Evolutionary conservation across 2,888 invertebrate species (phyloP).

Genomic region (Xestia c-nigrum): DNA sequence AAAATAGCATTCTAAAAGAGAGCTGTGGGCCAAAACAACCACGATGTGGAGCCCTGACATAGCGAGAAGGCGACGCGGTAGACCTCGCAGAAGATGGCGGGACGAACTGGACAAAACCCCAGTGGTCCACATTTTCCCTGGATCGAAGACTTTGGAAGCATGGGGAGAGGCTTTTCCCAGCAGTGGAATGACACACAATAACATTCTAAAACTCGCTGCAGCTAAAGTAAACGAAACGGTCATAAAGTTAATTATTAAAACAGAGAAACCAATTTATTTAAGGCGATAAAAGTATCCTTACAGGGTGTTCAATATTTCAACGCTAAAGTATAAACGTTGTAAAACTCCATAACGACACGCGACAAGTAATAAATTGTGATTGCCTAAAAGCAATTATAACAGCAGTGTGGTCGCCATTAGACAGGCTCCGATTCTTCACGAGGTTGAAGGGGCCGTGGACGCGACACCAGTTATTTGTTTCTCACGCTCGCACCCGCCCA

Average conservation of each 20-base stretch:
- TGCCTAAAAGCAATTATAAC: slow-evolving; percentile 78
- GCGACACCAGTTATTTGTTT: slow-evolving; percentile 85
- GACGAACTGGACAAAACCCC: no score
- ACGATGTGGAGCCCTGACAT: no score
- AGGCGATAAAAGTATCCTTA: slow-evolving; percentile 58
- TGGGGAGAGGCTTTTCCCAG: no score
- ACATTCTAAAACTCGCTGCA: slow-evolving; percentile 29
- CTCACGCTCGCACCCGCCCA: slow-evolving; percentile 89
- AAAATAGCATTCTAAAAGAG: neutral
- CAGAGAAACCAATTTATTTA: slow-evolving; percentile 51
- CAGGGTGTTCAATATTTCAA: slow-evolving; percentile 61
- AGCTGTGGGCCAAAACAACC: no score
- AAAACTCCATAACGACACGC: slow-evolving; percentile 64
- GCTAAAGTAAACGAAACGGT: slow-evolving; percentile 22
- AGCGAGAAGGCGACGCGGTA: no score
- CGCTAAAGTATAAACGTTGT: slow-evolving; percentile 48
- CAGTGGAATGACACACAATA: no score
- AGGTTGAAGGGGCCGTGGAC: slow-evolving; percentile 76
- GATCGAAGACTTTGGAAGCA: no score
- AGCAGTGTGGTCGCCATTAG: slow-evolving; percentile 70
- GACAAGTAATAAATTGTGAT: slow-evolving; percentile 77
- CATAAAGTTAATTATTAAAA: slow-evolving; percentile 56
- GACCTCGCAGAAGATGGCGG: no score
- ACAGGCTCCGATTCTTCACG: slow-evolving; percentile 73
- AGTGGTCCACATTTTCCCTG: no score